A percentile compares a stretch with the other conserved stretches of the same genome.
Evolutionary conservation across 2,888 invertebrate species (phyloP).

Genomic region (Cryptocephalus moraei): DNA sequence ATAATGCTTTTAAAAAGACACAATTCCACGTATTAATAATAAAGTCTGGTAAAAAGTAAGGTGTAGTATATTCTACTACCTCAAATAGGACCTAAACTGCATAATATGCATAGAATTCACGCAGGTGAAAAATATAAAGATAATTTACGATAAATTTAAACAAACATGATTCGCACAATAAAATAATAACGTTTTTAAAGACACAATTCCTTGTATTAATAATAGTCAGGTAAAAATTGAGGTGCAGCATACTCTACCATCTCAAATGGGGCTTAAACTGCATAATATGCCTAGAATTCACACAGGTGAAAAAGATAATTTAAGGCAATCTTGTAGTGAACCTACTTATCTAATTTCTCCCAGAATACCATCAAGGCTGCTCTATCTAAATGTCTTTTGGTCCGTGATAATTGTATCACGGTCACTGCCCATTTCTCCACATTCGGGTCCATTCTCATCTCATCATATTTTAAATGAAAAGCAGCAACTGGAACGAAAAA

Average conservation of each 20-base stretch:
- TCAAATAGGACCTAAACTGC: slow-evolving; percentile 78
- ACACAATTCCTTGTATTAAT: no score
- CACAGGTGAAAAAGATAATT: slow-evolving; percentile 10
- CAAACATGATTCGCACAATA: no score
- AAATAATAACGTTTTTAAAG: no score
- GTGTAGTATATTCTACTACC: slow-evolving; percentile 44
- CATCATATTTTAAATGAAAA: slow-evolving; percentile 94
- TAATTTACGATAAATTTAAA: neutral
- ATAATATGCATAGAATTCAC: slow-evolving; percentile 67
- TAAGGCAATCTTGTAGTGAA: slow-evolving; percentile 13
- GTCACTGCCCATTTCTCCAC: slow-evolving; percentile 96
- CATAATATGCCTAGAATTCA: slow-evolving; percentile 68
- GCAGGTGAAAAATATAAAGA: slow-evolving; percentile 9
- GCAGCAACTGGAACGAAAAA: slow-evolving; percentile 61
- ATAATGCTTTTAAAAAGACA: no score
- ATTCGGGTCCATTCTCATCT: slow-evolving; percentile 89
- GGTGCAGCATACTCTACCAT: slow-evolving; percentile 40
- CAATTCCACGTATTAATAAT: no score
- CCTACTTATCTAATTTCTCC: slow-evolving; percentile 91
- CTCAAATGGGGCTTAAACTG: slow-evolving; percentile 81
- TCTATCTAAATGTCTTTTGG: slow-evolving; percentile 92
- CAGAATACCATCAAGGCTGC: slow-evolving; percentile 93
- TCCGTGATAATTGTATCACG: slow-evolving; percentile 81
- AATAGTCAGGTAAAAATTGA: no score
- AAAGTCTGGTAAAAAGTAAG: no score